Evolutionary conservation across 2,113 vertebrate species (phyloP).

Genomic region (Hystrix cristata): DNA sequence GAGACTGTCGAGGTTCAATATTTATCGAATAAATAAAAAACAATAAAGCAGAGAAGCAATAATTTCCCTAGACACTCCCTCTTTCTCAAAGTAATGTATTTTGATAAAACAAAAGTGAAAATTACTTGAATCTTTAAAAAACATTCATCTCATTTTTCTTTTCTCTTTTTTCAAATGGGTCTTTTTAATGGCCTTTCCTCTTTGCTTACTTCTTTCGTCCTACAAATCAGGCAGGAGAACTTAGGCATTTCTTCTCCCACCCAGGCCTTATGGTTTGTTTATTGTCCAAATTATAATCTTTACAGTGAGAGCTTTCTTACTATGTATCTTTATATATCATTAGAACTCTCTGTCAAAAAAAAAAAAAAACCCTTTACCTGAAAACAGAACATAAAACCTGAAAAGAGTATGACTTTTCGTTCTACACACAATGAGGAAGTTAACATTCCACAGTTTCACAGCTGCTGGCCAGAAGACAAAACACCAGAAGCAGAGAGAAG

Average conservation of each 20-base stretch:
- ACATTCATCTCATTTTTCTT: not conserved
- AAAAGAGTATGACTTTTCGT: not conserved
- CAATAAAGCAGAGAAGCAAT: not conserved
- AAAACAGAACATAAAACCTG: not conserved
- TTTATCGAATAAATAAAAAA: slow-evolving; percentile 11
- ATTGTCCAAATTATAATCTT: not conserved
- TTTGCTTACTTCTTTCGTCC: not conserved
- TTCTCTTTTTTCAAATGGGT: not conserved
- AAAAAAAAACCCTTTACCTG: not conserved
- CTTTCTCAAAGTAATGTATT: not conserved
- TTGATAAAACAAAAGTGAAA: not conserved
- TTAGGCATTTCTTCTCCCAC: not conserved
- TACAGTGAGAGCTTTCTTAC: not conserved
- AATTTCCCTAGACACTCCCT: not conserved
- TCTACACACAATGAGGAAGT: not conserved
- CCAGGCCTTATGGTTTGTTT: not conserved
- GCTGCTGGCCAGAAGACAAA: not conserved
- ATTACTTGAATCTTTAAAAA: not conserved
- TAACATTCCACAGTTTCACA: not conserved
- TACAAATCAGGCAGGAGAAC: not conserved
- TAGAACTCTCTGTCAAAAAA: not conserved
- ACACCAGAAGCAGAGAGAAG: not conserved
- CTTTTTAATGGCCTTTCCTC: not conserved
- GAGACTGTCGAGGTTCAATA: not conserved
- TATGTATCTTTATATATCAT: not conserved